phyloP scores from a whole-genome alignment of 2,888 invertebrate genomes.

The Clunio marinus region DNA sequence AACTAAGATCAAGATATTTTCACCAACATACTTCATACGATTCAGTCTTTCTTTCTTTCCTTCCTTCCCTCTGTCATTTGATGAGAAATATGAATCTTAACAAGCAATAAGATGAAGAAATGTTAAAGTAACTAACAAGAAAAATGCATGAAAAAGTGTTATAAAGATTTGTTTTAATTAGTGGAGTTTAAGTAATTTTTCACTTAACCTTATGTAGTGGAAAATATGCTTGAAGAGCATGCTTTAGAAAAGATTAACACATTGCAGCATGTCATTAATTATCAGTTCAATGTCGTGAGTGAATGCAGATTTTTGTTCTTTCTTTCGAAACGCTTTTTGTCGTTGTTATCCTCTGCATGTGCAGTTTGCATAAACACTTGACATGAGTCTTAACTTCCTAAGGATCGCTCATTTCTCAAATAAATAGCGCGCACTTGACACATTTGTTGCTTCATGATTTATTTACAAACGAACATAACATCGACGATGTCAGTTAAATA shows the following conservation, averaged over 20 bases:
- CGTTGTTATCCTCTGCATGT: neutral
- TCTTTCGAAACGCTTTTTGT: neutral
- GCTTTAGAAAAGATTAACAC: slow-evolving; percentile 27
- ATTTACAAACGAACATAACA: neutral
- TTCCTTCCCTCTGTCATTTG: neutral
- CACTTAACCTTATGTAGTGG: neutral
- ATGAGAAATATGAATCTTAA: slow-evolving; percentile 2
- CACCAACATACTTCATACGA: neutral
- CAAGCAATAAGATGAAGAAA: neutral
- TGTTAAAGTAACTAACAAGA: neutral
- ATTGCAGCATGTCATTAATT: slow-evolving; percentile 31
- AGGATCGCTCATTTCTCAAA: slow-evolving; percentile 10
- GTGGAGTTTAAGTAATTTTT: slow-evolving; percentile 24
- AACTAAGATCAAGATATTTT: slow-evolving; percentile 4
- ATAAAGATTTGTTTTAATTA: slow-evolving; percentile 35
- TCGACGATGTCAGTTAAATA: neutral
- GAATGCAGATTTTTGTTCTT: too few relatives aligned
- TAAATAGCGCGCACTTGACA: slow-evolving; percentile 31
- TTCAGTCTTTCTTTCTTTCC: too few relatives aligned
- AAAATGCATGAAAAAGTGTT: slow-evolving; percentile 27
- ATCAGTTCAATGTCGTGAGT: slow-evolving; percentile 10
- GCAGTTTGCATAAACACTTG: slow-evolving; percentile 25
- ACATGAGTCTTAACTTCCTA: neutral
- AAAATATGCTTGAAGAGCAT: neutral
- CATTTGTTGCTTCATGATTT: slow-evolving; percentile 27